Conservation (phyloP, 2,797 vertebrate genomes). For the Oophaga sylvatica region DNA sequence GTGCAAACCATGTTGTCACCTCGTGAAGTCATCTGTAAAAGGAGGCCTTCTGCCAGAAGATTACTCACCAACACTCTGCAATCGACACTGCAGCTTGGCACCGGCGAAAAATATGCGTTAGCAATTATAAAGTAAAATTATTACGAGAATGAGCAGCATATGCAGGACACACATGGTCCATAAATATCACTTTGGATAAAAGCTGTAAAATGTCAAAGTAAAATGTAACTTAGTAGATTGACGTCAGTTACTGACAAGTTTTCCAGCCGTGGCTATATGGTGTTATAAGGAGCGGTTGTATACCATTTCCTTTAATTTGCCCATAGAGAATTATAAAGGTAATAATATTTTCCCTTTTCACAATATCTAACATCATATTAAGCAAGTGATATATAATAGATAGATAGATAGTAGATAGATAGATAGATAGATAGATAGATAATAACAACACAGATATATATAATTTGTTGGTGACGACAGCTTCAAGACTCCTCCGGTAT, state of each 20-base stretch:
- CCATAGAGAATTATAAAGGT: constrained; percentile 1
- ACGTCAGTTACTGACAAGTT: constrained; percentile 7
- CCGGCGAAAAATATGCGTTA: constrained; percentile 45
- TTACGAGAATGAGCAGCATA: constrained; percentile 20
- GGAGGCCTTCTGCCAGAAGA: constrained; percentile 56
- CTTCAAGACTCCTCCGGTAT: too few species aligned
- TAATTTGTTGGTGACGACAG: too few species aligned
- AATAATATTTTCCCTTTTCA: neutral
- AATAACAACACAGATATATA: too few species aligned
- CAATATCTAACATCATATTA: constrained; percentile 11
- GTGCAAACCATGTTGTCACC: constrained; percentile 58
- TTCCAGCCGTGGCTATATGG: neutral
- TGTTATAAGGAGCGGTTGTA: constrained; percentile 1
- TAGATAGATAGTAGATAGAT: too few species aligned
- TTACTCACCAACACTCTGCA: constrained; percentile 61
- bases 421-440: too few species aligned
- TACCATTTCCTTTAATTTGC: neutral
- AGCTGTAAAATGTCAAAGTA: neutral
- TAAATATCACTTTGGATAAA: constrained; percentile 4
- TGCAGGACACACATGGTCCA: constrained; percentile 20
- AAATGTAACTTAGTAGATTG: neutral
- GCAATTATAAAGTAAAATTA: constrained; percentile 59
- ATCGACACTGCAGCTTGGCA: constrained; percentile 62
- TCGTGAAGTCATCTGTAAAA: constrained; percentile 56
- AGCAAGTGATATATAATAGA: neutral